Evolutionary conservation across 2,888 invertebrate species (phyloP).

Genomic region (Adelognathus sp.): DNA sequence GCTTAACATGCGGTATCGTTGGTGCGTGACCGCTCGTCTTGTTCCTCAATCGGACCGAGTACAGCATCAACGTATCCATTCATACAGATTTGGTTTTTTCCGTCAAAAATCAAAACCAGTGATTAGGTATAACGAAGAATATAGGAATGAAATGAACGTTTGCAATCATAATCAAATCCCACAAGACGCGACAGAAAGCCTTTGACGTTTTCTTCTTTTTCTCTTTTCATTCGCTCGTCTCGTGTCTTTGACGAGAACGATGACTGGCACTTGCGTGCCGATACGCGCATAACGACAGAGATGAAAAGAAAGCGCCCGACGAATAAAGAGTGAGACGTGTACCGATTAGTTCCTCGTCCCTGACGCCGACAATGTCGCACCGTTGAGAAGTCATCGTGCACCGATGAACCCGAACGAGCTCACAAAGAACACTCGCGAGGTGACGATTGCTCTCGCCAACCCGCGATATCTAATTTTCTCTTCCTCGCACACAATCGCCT

Average conservation of each 20-base stretch:
- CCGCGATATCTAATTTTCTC: conserved; percentile 4
- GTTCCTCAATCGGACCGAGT: conserved; percentile 40
- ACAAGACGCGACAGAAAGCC: background rate
- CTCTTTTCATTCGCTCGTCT: background rate
- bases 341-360: conserved; percentile 18
- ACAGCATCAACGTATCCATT: conserved; percentile 24
- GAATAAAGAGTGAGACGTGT: conserved; percentile 40
- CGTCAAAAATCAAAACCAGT: too few relatives aligned
- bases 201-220: background rate
- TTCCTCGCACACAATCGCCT: background rate
- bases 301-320: background rate
- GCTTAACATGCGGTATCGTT: conserved; percentile 10
- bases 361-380: conserved; percentile 46
- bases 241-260: conserved; percentile 43
- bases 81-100: background rate
- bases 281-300: conserved; percentile 2
- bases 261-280: conserved; percentile 60
- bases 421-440: conserved; percentile 43
- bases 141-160: too few relatives aligned
- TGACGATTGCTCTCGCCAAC: background rate
- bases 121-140: too few relatives aligned
- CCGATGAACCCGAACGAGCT: conserved; percentile 60
- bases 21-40: conserved; percentile 61
- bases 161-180: background rate
- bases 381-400: conserved; percentile 61